Base-by-base conservation (phyloP, 2,113 vertebrate species). In the Erythrocercus mccallii region DNA sequence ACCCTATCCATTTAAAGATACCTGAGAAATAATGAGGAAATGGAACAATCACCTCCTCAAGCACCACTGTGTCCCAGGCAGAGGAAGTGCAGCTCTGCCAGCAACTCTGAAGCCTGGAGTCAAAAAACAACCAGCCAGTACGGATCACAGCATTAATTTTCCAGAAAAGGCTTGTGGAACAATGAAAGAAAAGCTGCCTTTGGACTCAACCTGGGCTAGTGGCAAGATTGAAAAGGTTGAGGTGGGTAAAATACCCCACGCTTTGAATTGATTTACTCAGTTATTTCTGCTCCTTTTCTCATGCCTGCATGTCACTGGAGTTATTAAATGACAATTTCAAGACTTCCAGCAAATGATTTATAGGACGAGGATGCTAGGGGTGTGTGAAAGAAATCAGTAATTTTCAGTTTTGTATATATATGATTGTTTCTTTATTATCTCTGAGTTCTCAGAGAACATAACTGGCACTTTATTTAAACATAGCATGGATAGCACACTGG, bases 251-350 rank as follows among this genome's bases (percentile, higher is more conserved):
- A 22, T 37, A 17, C 2, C 2, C 8, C 25, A 6, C 10, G 2
- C 3, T 62, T 22, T 4, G 1, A 42, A n/a, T 1, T 51, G 1
- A 50, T 85, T 61, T 78, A 1, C 14, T 12, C 40, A 27, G 25
- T 85, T 58, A n/a, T 64, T 71, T 77, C 35, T 57, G 8, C 37
- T 78, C 28, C 9, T 62, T 58, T 81, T 53, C 15, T 83, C 40
- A 48, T 18, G 4, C 10, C 11, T 82, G 7, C 7, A 35, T 60
- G 31, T 27, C 30, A 44, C 21, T 74, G 9, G 27, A 47, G 9
- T 88, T 56, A 78, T 82, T 42, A 73, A 84, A 50, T 25, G 12
- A n/a, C n/a, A 86, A 47, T 13, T 65, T 22, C 44, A 70, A 56
- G 45, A 78, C 38, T 74, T 9, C 3, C 21, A 40, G 18, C 2